These are phyloP conservation scores for Scalopus aquaticus DNA, from an alignment of 2,113 vertebrate genomes.

Conservation along the genomic window DNA sequence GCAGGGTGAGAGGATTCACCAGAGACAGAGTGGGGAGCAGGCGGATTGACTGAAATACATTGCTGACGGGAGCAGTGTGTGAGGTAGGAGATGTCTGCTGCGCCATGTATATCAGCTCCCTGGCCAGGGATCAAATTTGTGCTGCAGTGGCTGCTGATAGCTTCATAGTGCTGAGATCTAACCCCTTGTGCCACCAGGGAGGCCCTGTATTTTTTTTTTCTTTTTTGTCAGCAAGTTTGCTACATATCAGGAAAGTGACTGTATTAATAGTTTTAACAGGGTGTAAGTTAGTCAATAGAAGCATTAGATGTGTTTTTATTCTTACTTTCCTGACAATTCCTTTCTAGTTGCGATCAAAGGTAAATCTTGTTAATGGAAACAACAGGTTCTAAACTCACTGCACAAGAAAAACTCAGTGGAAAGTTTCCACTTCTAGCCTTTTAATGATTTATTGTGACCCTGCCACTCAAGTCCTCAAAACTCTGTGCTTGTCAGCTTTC, in stretches of 20 bases:
- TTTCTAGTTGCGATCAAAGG: not conserved
- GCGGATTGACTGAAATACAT: too few relatives aligned
- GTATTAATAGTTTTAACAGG: not conserved
- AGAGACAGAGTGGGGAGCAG: too few relatives aligned
- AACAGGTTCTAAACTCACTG: constrained; percentile 26
- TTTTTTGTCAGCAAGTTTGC: not conserved
- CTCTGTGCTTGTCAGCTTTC: constrained; percentile 44
- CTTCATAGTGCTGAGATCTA: too few relatives aligned
- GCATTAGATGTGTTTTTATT: not conserved
- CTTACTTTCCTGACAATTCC: not conserved
- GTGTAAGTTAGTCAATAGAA: not conserved
- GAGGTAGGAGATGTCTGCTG: too few relatives aligned
- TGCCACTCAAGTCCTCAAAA: constrained; percentile 34
- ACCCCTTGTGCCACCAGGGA: too few relatives aligned
- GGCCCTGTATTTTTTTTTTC: too few relatives aligned
- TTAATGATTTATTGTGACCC: constrained; percentile 38
- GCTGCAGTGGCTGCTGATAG: too few relatives aligned
- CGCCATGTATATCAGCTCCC: too few relatives aligned
- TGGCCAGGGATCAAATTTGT: too few relatives aligned
- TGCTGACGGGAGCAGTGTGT: too few relatives aligned
- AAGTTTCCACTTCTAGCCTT: not conserved
- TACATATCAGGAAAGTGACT: not conserved
- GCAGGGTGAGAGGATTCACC: too few relatives aligned
- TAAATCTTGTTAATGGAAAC: not conserved
- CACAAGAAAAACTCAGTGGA: not conserved